Conservation (phyloP, 2,113 vertebrate species). For the Spilogale gracilis region DNA sequence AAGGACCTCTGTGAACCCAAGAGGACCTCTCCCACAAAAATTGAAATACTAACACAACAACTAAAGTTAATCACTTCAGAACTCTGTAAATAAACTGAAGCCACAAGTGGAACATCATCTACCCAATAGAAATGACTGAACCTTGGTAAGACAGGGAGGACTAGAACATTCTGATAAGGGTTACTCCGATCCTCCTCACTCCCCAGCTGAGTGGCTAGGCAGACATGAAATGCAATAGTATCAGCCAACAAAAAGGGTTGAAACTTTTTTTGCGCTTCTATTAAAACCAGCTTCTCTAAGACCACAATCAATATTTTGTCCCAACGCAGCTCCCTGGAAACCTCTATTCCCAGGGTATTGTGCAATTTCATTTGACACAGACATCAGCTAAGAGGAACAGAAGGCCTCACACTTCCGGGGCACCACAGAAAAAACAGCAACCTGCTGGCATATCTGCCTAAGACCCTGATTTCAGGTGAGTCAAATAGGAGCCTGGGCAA, state of each 20-base stretch:
- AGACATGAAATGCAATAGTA: neutral
- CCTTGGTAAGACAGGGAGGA: neutral
- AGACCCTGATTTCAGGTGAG: neutral
- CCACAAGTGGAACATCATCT: neutral
- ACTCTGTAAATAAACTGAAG: neutral
- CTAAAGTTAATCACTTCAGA: neutral
- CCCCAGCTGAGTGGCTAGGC: neutral
- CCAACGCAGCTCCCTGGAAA: neutral
- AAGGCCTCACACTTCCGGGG: neutral
- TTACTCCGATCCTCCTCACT: neutral
- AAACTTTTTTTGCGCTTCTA: neutral
- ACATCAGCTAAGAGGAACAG: neutral
- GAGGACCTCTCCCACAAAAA: neutral
- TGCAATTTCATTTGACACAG: neutral
- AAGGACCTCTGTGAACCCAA: neutral
- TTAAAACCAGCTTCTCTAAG: neutral
- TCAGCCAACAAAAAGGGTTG: neutral
- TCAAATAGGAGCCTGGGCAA: neutral
- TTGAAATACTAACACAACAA: neutral
- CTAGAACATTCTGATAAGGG: neutral
- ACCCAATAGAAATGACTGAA: neutral
- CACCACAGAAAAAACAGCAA: neutral
- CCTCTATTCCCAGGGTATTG: neutral
- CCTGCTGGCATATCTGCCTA: neutral
- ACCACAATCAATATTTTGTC: neutral